Evolutionary conservation across 2,113 vertebrate species (phyloP).

Genomic region (Charina bottae): DNA sequence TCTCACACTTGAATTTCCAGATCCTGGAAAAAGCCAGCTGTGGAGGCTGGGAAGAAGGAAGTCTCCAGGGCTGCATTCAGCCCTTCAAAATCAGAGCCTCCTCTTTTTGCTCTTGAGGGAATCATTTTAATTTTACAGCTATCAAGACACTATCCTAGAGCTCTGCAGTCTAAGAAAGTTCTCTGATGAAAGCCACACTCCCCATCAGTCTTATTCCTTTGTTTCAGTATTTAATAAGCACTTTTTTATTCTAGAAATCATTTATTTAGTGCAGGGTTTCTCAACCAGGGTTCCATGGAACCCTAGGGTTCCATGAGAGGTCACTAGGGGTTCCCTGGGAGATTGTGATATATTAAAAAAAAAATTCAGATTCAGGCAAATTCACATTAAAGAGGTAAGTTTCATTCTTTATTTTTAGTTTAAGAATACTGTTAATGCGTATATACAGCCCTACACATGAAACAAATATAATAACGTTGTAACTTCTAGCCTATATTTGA

Average conservation of each 20-base stretch:
- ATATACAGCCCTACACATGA: too few relatives aligned
- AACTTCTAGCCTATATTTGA: too few relatives aligned
- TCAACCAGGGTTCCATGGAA: too few relatives aligned
- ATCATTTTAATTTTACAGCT: neutral
- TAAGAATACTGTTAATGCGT: too few relatives aligned
- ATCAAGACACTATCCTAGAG: neutral
- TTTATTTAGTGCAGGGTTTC: slow-evolving; percentile 2
- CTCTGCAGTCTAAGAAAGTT: neutral
- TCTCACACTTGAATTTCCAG: neutral
- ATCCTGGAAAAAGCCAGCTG: neutral
- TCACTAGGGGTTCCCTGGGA: too few relatives aligned
- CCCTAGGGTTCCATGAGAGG: too few relatives aligned
- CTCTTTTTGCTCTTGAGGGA: neutral
- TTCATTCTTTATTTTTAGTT: too few relatives aligned
- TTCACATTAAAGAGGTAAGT: too few relatives aligned
- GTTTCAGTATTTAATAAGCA: neutral
- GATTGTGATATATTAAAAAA: too few relatives aligned
- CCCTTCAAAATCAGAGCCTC: neutral
- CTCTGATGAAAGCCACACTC: neutral
- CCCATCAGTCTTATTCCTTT: neutral
- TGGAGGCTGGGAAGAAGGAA: neutral
- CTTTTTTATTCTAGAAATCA: neutral
- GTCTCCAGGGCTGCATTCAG: neutral
- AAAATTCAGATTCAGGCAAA: too few relatives aligned
- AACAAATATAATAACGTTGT: too few relatives aligned